phyloP scores from a whole-genome alignment of 2,797 vertebrate genomes.

The Enteromius fasciolatus region DNA sequence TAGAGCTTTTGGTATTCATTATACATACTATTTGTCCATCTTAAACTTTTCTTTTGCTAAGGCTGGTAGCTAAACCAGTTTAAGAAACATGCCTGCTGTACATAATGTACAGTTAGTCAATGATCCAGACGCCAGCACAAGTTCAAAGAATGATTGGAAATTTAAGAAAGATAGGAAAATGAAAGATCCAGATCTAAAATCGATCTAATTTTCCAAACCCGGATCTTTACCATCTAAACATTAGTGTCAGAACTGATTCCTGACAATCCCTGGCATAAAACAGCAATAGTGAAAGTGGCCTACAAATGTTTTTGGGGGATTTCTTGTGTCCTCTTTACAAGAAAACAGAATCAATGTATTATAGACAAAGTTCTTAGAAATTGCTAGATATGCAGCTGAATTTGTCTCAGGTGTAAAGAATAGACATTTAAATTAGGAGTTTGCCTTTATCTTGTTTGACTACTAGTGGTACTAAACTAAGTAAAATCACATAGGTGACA shows the following conservation, averaged over 20 bases:
- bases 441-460: neutral
- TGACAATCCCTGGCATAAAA: constrained; percentile 25
- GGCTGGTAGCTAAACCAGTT: neutral
- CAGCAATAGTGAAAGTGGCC: constrained; percentile 35
- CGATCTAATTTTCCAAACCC: neutral
- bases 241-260: neutral
- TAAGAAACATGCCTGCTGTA: neutral
- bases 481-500: neutral
- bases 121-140: neutral
- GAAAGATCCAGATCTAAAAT: constrained; percentile 10
- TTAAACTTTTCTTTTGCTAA: neutral
- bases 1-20: neutral
- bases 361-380: neutral
- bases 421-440: neutral
- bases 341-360: constrained; percentile 31
- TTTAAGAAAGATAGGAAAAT: neutral
- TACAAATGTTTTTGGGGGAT: constrained; percentile 20
- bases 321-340: constrained; percentile 42
- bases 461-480: neutral
- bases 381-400: neutral
- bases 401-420: constrained; percentile 5
- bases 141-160: neutral
- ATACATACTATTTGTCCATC: neutral
- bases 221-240: neutral
- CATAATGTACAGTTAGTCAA: neutral